These are phyloP conservation scores for Dendrophyllia cribrosa DNA, from an alignment of 64 coral and sea anemone species.

Conservation along the genomic window DNA sequence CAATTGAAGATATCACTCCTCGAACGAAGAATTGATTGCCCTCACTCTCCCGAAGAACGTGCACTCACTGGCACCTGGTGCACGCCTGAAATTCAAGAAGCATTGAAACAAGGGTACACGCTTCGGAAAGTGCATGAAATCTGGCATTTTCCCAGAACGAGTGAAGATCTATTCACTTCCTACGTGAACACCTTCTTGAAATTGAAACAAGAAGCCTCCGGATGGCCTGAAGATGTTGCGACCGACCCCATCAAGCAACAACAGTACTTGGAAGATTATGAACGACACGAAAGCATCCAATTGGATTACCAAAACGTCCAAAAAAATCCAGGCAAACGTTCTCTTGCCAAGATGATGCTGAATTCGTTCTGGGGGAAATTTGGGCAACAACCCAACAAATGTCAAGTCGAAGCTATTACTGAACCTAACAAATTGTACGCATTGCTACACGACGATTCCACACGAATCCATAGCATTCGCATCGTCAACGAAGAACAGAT, in stretches of 20 bases:
- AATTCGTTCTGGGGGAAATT: constrained; percentile 43
- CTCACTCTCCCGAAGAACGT: not conserved
- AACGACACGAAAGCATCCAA: not conserved
- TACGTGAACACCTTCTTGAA: constrained; percentile 54
- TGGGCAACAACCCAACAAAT: not conserved
- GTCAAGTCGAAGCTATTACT: not conserved
- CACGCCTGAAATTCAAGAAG: not conserved
- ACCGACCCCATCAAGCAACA: not conserved
- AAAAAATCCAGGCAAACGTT: not conserved
- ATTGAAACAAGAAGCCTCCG: constrained; percentile 17
- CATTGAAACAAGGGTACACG: not conserved
- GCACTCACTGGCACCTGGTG: not conserved
- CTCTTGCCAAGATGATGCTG: not conserved
- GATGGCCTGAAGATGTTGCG: not conserved
- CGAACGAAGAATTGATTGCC: not conserved
- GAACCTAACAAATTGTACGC: not conserved
- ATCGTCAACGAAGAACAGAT: not conserved
- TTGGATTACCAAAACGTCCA: not conserved
- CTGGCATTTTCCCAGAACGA: constrained; percentile 22
- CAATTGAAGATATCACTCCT: not conserved
- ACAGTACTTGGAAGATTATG: not conserved
- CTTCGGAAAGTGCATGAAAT: not conserved
- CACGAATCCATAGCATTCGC: not conserved
- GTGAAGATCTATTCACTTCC: not conserved
- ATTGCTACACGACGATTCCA: constrained; percentile 14